A percentile compares a stretch with the other conserved stretches of the same genome.
phyloP scores from a whole-genome alignment of 2,797 vertebrate genomes.

The Epinephelus coioides region DNA sequence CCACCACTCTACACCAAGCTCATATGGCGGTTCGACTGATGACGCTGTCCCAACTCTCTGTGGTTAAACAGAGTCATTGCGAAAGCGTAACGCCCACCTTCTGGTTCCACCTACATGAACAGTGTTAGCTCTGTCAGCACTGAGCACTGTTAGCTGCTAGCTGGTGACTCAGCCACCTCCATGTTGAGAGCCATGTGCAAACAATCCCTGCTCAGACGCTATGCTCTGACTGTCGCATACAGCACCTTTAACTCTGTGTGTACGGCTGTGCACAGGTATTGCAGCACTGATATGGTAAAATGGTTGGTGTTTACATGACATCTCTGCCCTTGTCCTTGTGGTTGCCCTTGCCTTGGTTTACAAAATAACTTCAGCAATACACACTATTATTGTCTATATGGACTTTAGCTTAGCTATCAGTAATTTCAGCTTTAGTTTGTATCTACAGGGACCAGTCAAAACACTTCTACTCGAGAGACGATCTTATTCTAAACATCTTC shows the following conservation, averaged over 20 bases:
- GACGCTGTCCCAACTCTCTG: too few species aligned
- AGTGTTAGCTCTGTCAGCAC: too few species aligned
- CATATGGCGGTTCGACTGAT: too few species aligned
- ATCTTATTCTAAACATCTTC: neutral
- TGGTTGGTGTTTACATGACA: neutral
- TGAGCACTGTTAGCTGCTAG: too few species aligned
- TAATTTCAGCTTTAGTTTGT: neutral
- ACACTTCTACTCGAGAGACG: neutral
- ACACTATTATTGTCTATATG: neutral
- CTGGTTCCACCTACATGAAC: too few species aligned
- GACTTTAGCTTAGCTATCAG: neutral
- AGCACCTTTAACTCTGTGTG: neutral
- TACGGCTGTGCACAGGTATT: neutral
- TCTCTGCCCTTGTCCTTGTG: neutral
- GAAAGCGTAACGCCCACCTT: too few species aligned
- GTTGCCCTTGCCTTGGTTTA: neutral
- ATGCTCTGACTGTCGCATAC: too few species aligned
- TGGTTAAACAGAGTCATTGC: too few species aligned
- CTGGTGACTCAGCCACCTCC: too few species aligned
- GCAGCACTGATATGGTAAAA: neutral
- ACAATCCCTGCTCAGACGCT: too few species aligned
- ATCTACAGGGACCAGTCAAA: slow-evolving; percentile 9
- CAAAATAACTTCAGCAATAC: neutral
- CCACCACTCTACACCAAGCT: too few species aligned
- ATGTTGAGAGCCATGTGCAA: too few species aligned